Evolutionary conservation across 2,888 invertebrate species (phyloP).

Genomic region (Escarpia spicata): DNA sequence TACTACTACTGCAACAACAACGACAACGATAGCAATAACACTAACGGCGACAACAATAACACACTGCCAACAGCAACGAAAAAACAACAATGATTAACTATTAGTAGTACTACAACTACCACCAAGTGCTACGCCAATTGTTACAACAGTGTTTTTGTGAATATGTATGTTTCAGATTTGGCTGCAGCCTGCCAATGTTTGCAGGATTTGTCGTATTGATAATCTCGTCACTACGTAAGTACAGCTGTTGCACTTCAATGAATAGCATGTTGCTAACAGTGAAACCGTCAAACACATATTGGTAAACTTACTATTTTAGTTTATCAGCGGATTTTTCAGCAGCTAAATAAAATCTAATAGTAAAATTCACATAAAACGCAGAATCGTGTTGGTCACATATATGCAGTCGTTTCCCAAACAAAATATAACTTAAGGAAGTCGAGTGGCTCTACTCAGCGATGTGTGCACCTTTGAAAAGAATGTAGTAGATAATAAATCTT

Average conservation of each 20-base stretch:
- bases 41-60: background rate
- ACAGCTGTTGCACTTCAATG: background rate
- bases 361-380: background rate
- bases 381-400: background rate
- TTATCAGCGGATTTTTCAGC: background rate
- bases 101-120: background rate
- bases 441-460: background rate
- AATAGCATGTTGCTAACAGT: background rate
- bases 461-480: background rate
- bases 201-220: slow-evolving; percentile 77
- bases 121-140: background rate
- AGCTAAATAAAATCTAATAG: background rate
- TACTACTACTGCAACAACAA: background rate
- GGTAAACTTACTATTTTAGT: background rate
- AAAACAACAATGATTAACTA: background rate
- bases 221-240: slow-evolving; percentile 76
- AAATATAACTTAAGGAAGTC: background rate
- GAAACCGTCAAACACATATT: background rate
- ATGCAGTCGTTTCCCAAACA: background rate
- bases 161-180: slow-evolving; percentile 67
- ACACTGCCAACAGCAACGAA: background rate
- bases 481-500: too few species aligned
- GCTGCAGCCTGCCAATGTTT: slow-evolving; percentile 77
- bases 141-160: background rate
- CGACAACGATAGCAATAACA: background rate